These are phyloP conservation scores for Drosophila rubida DNA, from an alignment of 2,888 invertebrate genomes.

Conservation along the genomic window DNA sequence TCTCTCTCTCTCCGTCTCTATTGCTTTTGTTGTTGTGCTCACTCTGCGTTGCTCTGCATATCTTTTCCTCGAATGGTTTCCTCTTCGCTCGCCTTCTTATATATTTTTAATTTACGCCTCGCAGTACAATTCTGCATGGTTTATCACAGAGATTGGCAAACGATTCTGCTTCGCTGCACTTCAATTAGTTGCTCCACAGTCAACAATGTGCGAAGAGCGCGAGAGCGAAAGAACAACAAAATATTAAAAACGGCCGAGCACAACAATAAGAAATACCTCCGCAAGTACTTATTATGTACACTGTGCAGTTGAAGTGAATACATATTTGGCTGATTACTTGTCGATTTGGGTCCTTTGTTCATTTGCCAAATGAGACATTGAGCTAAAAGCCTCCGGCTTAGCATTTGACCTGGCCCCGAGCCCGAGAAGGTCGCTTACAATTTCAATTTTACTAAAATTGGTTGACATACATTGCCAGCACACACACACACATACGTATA, in stretches of 20 bases:
- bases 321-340: slow-evolving; percentile 53
- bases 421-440: slow-evolving; percentile 63
- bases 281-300: neutral
- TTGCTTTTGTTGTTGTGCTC: too few relatives aligned
- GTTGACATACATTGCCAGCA: slow-evolving; percentile 73
- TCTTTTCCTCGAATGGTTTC: slow-evolving; percentile 16
- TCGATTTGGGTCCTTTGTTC: slow-evolving; percentile 41
- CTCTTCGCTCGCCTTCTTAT: slow-evolving; percentile 40
- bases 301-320: slow-evolving; percentile 1
- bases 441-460: slow-evolving; percentile 76
- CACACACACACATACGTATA: slow-evolving; percentile 1
- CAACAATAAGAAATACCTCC: slow-evolving; percentile 30
- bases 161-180: slow-evolving; percentile 77
- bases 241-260: slow-evolving; percentile 12
- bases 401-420: slow-evolving; percentile 45
- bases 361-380: slow-evolving; percentile 60
- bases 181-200: slow-evolving; percentile 70
- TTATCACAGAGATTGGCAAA: slow-evolving; percentile 81
- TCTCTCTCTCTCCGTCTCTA: slow-evolving; percentile 10
- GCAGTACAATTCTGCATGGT: slow-evolving; percentile 75
- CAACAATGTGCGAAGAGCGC: slow-evolving; percentile 49
- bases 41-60: slow-evolving; percentile 9
- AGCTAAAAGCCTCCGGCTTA: slow-evolving; percentile 30
- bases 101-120: slow-evolving; percentile 80
- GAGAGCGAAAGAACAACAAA: slow-evolving; percentile 20